Conservation (phyloP, 2,797 vertebrate genomes). For the Lindbergichthys nudifrons region DNA sequence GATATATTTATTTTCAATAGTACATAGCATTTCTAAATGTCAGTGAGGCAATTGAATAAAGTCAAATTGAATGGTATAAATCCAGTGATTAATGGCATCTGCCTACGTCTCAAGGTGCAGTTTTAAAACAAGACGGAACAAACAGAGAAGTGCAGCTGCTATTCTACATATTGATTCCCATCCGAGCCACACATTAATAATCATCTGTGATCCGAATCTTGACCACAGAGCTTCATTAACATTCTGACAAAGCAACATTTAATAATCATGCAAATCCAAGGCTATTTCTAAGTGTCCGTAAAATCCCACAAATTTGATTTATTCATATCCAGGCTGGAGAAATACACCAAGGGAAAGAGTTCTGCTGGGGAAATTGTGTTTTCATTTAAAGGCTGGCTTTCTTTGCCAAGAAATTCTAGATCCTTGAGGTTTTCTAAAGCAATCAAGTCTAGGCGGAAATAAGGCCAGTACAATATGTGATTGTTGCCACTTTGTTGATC, state of each 20-base stretch:
- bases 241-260: constrained; percentile 22
- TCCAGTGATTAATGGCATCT: constrained; percentile 36
- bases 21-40: constrained; percentile 46
- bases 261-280: constrained; percentile 35
- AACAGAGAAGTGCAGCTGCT: constrained; percentile 12
- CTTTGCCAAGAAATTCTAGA: constrained; percentile 33
- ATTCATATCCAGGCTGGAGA: constrained; percentile 12
- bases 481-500: constrained; percentile 29
- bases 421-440: neutral
- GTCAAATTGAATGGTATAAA: constrained; percentile 35
- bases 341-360: neutral
- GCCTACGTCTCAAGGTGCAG: constrained; percentile 11
- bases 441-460: constrained; percentile 20
- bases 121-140: constrained; percentile 18
- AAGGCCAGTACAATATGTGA: constrained; percentile 19
- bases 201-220: constrained; percentile 17
- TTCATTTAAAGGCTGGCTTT: constrained; percentile 23
- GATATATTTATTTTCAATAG: constrained; percentile 42
- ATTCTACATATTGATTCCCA: constrained; percentile 21
- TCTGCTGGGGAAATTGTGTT: constrained; percentile 7
- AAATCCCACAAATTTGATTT: constrained; percentile 11
- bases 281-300: constrained; percentile 17
- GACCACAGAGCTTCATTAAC: constrained; percentile 34
- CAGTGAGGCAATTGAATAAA: constrained; percentile 41
- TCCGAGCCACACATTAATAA: constrained; percentile 19